Conservation (phyloP, 2,797 vertebrate species). For the Myiothlypis chrysogaster region DNA sequence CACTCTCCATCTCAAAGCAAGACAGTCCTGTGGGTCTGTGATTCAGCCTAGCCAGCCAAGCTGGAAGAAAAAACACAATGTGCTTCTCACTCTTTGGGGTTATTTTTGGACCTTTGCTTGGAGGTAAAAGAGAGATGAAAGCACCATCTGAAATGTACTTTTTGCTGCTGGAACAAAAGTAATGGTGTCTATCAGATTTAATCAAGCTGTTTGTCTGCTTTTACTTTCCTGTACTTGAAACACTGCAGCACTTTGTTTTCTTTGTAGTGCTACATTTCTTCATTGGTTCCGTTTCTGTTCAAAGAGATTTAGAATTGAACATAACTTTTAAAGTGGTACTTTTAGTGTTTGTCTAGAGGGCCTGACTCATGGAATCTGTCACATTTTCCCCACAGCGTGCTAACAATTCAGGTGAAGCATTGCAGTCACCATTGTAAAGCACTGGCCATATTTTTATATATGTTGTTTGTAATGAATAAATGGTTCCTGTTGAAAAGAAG, state of each 20-base stretch:
- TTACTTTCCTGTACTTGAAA: conserved; percentile 20
- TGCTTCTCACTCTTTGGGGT: not conserved
- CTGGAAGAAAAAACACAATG: not conserved
- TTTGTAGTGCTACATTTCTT: not conserved
- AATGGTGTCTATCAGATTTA: conserved; percentile 27
- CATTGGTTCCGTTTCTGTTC: not conserved
- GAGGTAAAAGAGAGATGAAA: conserved; percentile 27
- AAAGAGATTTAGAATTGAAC: conserved; percentile 32
- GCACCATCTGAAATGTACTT: conserved; percentile 7
- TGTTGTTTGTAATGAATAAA: not conserved
- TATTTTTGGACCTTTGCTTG: conserved; percentile 39
- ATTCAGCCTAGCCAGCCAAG: not conserved
- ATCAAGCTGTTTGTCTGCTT: conserved; percentile 35
- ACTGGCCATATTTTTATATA: not conserved
- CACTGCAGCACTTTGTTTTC: not conserved
- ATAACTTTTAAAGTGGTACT: conserved; percentile 24
- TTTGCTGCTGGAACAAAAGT: conserved; percentile 15
- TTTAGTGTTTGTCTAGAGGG: conserved; percentile 25
- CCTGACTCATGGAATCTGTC: not conserved
- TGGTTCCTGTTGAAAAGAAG: not conserved
- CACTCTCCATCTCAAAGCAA: not conserved
- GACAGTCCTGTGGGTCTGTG: not conserved
- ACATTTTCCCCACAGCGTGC: accelerated
- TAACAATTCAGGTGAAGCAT: conserved; percentile 9
- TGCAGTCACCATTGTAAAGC: not conserved